Evolutionary conservation across 2,797 vertebrate species (phyloP).

Genomic region (Phrynocephalus guinanensis): DNA sequence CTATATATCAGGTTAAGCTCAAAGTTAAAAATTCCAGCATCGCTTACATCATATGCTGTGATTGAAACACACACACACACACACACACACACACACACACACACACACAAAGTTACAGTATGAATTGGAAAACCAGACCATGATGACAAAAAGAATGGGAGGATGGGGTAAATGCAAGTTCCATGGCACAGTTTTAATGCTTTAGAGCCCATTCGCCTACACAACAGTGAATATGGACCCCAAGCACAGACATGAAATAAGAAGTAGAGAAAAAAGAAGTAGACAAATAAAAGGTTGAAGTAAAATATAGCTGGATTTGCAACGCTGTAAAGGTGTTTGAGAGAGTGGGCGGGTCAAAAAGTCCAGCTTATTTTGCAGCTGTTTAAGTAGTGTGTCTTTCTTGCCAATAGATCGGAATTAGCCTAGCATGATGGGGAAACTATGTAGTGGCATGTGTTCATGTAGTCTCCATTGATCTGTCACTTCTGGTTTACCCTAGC

Average conservation of each 20-base stretch:
- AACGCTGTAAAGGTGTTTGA: background rate
- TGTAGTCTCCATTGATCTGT: too few species aligned
- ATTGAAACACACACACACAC: background rate
- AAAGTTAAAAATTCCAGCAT: slow-evolving; percentile 15
- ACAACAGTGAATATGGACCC: background rate
- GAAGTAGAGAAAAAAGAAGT: too few species aligned
- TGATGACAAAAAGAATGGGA: background rate
- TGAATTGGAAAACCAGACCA: background rate
- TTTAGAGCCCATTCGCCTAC: too few species aligned
- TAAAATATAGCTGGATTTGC: background rate
- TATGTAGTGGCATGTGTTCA: too few species aligned
- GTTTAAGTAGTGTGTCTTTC: background rate
- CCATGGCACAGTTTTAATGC: background rate
- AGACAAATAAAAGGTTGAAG: background rate
- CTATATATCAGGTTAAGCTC: slow-evolving; percentile 30
- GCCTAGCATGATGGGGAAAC: background rate
- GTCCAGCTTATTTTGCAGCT: background rate
- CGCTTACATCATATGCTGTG: slow-evolving; percentile 6
- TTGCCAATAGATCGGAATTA: background rate
- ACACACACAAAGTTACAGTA: too few species aligned
- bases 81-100: too few species aligned
- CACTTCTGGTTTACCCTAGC: too few species aligned
- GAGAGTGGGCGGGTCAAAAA: background rate
- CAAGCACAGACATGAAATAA: background rate
- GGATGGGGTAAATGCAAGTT: background rate